Conservation (phyloP, 2,888 invertebrate species). For the Drosophila diplacantha region DNA sequence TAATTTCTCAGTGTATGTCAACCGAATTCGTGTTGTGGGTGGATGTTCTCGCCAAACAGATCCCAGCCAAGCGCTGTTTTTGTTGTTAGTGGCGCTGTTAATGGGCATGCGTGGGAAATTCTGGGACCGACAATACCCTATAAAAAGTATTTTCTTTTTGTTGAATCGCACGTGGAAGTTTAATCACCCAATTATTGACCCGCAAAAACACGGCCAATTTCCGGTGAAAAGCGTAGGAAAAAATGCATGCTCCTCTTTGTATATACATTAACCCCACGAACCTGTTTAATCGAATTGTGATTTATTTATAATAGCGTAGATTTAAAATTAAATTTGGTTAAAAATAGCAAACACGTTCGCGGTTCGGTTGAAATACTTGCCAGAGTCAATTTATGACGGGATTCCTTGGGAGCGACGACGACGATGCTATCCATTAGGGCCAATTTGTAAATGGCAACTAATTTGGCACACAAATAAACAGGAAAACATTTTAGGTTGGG, state of each 20-base stretch:
- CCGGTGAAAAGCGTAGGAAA: slow-evolving; percentile 38
- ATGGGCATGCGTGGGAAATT: slow-evolving; percentile 35
- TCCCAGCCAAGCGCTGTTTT: slow-evolving; percentile 5
- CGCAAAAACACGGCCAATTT: slow-evolving; percentile 33
- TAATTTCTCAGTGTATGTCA: slow-evolving; percentile 46
- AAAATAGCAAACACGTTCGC: slow-evolving; percentile 28
- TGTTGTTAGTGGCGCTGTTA: slow-evolving; percentile 38
- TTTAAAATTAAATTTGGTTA: slow-evolving; percentile 41
- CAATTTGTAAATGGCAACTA: slow-evolving; percentile 46
- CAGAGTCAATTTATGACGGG: slow-evolving; percentile 29
- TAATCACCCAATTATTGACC: slow-evolving; percentile 38
- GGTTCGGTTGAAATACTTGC: slow-evolving; percentile 4
- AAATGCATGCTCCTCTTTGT: slow-evolving; percentile 7
- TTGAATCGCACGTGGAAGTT: slow-evolving; percentile 46
- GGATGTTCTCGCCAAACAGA: slow-evolving; percentile 22
- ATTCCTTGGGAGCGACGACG: slow-evolving; percentile 19
- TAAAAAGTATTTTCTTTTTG: slow-evolving; percentile 11
- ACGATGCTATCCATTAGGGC: slow-evolving; percentile 11
- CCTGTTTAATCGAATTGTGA: slow-evolving; percentile 36
- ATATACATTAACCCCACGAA: slow-evolving; percentile 8
- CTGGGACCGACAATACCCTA: slow-evolving; percentile 26
- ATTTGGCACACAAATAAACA: slow-evolving; percentile 29
- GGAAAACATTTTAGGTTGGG: slow-evolving; percentile 12
- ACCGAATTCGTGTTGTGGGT: slow-evolving; percentile 48
- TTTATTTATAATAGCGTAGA: slow-evolving; percentile 38